A percentile compares a stretch with the other conserved stretches of the same genome.
phyloP scores from a whole-genome alignment of 2,113 vertebrate genomes.

The Hippocampus barbouri region DNA sequence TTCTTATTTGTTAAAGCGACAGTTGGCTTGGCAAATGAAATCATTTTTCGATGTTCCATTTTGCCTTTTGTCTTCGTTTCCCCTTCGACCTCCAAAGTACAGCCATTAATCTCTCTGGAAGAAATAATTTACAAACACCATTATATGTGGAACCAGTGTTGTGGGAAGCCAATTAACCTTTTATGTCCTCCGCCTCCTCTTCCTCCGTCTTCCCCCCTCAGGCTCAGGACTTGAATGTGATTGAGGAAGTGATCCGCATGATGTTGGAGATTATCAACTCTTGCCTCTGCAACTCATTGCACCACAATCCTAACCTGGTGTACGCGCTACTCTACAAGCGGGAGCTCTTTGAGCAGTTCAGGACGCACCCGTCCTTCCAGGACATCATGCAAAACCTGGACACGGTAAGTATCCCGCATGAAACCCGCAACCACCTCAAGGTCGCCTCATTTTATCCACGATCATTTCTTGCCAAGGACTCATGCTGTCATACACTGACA shows the following conservation, averaged over 20 bases:
- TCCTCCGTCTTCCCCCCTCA: constrained; percentile 52
- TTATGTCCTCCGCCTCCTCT: constrained; percentile 39
- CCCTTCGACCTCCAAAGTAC: constrained; percentile 10
- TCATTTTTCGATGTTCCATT: background rate
- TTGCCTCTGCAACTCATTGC: constrained; percentile 89
- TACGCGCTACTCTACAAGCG: constrained; percentile 95
- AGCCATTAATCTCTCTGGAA: constrained; percentile 46
- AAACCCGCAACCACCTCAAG: background rate
- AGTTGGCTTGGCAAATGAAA: constrained; percentile 1
- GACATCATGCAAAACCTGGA: constrained; percentile 99
- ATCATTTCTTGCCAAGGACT: background rate
- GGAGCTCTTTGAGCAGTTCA: constrained; percentile 96
- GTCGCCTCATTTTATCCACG: background rate
- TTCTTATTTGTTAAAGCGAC: background rate
- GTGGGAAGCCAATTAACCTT: constrained; percentile 67
- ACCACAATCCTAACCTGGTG: constrained; percentile 96
- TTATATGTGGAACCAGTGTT: constrained; percentile 54
- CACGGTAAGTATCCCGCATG: constrained; percentile 75
- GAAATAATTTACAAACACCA: constrained; percentile 51
- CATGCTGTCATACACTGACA: background rate
- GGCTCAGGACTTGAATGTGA: constrained; percentile 96
- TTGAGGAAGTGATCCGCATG: constrained; percentile 98
- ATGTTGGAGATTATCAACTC: constrained; percentile 99
- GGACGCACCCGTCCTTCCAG: constrained; percentile 93
- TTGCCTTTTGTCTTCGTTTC: constrained; percentile 13